phyloP scores from a whole-genome alignment of 2,797 vertebrate genomes.

The Urophycis tenuis region DNA sequence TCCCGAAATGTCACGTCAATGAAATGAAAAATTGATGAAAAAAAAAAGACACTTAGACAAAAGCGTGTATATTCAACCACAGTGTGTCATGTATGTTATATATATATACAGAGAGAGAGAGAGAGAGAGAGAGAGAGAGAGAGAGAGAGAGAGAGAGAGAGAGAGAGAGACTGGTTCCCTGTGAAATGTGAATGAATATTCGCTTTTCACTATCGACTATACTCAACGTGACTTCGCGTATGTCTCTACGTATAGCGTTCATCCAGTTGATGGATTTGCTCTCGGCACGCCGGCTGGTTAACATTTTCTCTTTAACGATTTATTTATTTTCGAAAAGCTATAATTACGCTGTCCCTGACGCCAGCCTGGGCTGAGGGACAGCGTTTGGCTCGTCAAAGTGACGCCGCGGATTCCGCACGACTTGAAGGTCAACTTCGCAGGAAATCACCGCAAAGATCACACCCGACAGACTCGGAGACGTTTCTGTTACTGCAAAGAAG shows the following conservation, averaged over 20 bases:
- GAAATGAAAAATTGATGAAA: too few species aligned
- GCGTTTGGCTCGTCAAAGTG: slow-evolving; percentile 42
- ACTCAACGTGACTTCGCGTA: slow-evolving; percentile 31
- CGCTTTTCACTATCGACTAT: slow-evolving; percentile 13
- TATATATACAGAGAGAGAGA: background rate
- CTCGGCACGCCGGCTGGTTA: slow-evolving; percentile 13
- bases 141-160: background rate
- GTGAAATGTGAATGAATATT: slow-evolving; percentile 52
- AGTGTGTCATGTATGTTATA: background rate
- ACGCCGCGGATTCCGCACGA: slow-evolving; percentile 31
- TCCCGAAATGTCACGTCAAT: background rate
- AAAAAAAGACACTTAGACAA: too few species aligned
- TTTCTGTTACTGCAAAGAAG: too few species aligned
- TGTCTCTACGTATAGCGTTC: slow-evolving; percentile 50
- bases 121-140: background rate
- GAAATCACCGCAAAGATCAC: background rate
- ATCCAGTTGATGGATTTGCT: slow-evolving; percentile 63
- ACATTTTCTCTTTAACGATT: background rate
- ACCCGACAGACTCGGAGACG: background rate
- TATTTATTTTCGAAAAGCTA: slow-evolving; percentile 34
- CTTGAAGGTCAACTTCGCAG: slow-evolving; percentile 41
- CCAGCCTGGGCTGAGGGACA: slow-evolving; percentile 37
- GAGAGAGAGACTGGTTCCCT: slow-evolving; percentile 11
- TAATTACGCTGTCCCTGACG: slow-evolving; percentile 55
- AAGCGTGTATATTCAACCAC: background rate